phyloP scores from a whole-genome alignment of 2,113 vertebrate genomes.

The Mormyrus iriodes region DNA sequence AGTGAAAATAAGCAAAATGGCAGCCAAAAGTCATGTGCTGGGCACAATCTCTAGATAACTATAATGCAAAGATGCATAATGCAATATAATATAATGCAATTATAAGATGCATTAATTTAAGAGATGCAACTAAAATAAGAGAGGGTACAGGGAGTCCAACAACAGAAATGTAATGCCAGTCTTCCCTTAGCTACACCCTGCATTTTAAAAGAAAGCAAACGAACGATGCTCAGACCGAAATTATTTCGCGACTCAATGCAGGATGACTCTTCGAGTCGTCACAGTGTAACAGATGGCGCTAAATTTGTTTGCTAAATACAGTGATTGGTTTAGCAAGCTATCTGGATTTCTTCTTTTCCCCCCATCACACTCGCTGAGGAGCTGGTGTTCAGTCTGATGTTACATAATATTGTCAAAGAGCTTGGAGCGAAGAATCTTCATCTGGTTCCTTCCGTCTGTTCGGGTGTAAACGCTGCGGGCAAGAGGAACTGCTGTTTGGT shows the following conservation, averaged over 20 bases:
- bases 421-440: slow-evolving; percentile 55
- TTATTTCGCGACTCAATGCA: slow-evolving; percentile 52
- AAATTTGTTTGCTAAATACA: slow-evolving; percentile 62
- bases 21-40: neutral
- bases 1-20: neutral
- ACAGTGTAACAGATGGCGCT: slow-evolving; percentile 54
- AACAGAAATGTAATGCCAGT: slow-evolving; percentile 59
- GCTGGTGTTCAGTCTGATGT: slow-evolving; percentile 49
- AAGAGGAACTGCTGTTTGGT: slow-evolving; percentile 38
- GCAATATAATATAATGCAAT: no score
- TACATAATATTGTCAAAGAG: slow-evolving; percentile 55
- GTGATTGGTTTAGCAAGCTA: slow-evolving; percentile 49
- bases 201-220: slow-evolving; percentile 57
- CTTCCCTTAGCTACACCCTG: slow-evolving; percentile 49
- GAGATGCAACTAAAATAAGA: slow-evolving; percentile 33
- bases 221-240: slow-evolving; percentile 51
- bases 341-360: slow-evolving; percentile 18
- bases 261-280: slow-evolving; percentile 51
- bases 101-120: neutral
- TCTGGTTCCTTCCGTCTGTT: slow-evolving; percentile 58
- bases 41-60: neutral
- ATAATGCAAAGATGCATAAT: neutral
- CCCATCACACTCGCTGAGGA: slow-evolving; percentile 40
- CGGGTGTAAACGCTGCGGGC: slow-evolving; percentile 42
- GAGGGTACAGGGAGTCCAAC: slow-evolving; percentile 52